phyloP scores from a whole-genome alignment of 2,797 vertebrate genomes.

The Chanos chanos region DNA sequence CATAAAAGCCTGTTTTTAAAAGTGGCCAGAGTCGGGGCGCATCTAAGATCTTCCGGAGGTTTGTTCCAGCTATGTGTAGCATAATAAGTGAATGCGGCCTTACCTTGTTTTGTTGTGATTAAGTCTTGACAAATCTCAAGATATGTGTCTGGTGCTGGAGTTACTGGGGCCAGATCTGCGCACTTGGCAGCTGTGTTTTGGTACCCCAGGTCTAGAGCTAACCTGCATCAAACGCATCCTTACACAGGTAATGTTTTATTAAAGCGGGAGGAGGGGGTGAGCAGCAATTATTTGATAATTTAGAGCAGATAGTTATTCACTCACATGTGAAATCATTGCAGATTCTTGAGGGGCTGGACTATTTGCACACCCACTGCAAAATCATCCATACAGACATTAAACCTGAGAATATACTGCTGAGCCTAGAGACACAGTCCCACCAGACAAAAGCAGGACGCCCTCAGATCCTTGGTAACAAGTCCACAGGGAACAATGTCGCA shows the following conservation, averaged over 20 bases:
- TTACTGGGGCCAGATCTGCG: constrained; percentile 78
- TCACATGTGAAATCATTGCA: constrained; percentile 39
- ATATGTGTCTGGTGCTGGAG: constrained; percentile 83
- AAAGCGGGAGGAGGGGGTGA: no score
- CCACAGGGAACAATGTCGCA: not conserved
- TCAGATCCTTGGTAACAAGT: constrained; percentile 2
- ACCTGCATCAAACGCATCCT: constrained; percentile 75
- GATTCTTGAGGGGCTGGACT: constrained; percentile 82
- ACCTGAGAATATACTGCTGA: constrained; percentile 81
- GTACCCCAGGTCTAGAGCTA: constrained; percentile 67
- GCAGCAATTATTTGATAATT: not conserved
- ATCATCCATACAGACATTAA: constrained; percentile 87
- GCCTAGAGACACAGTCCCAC: constrained; percentile 52
- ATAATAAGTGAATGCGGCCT: no score
- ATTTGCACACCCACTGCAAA: constrained; percentile 77
- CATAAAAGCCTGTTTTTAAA: no score
- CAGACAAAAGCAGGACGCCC: constrained; percentile 46
- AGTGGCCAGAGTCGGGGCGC: no score
- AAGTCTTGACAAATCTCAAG: constrained; percentile 57
- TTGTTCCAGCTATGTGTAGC: not conserved
- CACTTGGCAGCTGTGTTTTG: constrained; percentile 68
- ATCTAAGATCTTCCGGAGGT: no score
- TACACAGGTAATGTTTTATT: constrained; percentile 69
- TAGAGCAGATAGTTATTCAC: not conserved
- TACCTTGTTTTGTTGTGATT: no score